Base-by-base conservation (phyloP, 2,888 invertebrate species). In the Ophion costatus region DNA sequence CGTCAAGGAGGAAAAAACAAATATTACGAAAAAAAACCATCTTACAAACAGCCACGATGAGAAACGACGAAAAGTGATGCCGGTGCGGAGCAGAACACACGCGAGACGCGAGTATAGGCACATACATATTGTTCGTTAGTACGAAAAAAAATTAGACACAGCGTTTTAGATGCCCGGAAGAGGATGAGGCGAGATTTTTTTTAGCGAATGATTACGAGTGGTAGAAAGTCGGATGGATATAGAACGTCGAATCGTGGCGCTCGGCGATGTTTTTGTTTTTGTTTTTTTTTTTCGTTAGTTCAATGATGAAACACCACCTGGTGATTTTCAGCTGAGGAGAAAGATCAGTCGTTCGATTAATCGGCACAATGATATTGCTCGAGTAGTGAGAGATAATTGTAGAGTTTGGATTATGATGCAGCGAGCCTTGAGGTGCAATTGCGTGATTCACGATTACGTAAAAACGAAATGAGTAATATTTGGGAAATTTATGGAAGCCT, bases 261-360 rank as follows among this genome's bases (percentile, higher is more conserved):
- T 82, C 59, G 76, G 67, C 76, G 80, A 73, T 29, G 56, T 61
- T 51, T 67, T 71, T 76, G 63, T 70, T 59, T 64, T 69, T 79
- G 64, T 64, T 67, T 59, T 76, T 70, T 63, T 74, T 74, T 80
- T 22, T 22, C 80, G 88, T 88, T 88, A 88, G 86, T 87, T 88
- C 86, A 87, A 83, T 84, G 88, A 82, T 86, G 87, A 75, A 86
- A 86, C 86, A 78, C 78, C 76, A 85, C 83, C 33, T 82, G 79
- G 66, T 63, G 83, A 69, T 79, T 81, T 87, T 80, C 67, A 85
- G 88, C 87, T 88, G 88, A 75, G 85, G 82, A 86, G 78, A 86
- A 86, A 74, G 75, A 86, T 84, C 83, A 84, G 83, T 87, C 75
- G 69, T 82, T 86, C 79, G 73, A 88, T 87, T 88, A 88, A 84